Conservation (phyloP, 64 coral and sea anemone genomes). For the Pocillopora damicornis region DNA sequence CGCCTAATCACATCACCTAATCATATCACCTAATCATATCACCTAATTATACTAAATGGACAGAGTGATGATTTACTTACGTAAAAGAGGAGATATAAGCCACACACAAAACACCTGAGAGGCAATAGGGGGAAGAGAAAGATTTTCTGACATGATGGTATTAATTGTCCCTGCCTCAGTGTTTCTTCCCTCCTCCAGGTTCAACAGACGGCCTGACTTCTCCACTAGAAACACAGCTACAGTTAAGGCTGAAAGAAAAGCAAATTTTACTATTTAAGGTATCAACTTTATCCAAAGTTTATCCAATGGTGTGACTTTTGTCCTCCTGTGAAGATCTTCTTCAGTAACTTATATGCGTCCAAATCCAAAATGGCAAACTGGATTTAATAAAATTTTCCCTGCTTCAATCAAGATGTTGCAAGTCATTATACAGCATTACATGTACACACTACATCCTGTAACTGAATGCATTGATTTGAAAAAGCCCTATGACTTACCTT, state of each 20-base stretch:
- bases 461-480: not conserved
- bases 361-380: too few relatives aligned
- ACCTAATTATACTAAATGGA: not conserved
- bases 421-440: too few relatives aligned
- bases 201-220: constrained; percentile 79
- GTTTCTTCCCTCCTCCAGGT: constrained; percentile 83
- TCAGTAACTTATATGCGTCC: too few relatives aligned
- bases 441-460: not conserved
- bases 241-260: constrained; percentile 70
- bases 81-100: constrained; percentile 89
- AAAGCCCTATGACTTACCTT: constrained; percentile 31
- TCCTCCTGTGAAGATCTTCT: not conserved
- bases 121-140: constrained; percentile 60
- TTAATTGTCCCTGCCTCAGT: constrained; percentile 85
- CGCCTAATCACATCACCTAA: too few relatives aligned
- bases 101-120: constrained; percentile 85
- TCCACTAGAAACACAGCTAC: constrained; percentile 93
- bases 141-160: constrained; percentile 91
- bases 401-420: too few relatives aligned
- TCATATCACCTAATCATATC: too few relatives aligned
- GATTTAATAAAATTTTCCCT: too few relatives aligned
- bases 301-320: not conserved
- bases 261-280: not conserved
- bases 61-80: constrained; percentile 29
- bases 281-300: not conserved